These are phyloP conservation scores for Coelopa pilipes DNA, from an alignment of 2,888 invertebrate genomes.

Conservation along the genomic window DNA sequence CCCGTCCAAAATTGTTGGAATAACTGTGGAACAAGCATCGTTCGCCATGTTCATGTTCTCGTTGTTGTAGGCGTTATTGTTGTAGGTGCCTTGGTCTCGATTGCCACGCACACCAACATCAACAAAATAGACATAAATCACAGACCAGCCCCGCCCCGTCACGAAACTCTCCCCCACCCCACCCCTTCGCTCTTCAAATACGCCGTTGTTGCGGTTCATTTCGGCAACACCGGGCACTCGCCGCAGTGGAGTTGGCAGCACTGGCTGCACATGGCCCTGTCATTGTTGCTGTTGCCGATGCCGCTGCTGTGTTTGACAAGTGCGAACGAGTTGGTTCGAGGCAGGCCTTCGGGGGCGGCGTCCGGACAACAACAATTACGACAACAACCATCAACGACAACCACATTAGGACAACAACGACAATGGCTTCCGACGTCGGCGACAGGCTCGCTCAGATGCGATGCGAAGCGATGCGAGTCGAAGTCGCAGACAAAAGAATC, in stretches of 20 bases:
- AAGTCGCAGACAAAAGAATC: not conserved
- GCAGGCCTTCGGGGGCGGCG: no score
- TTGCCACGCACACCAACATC: constrained; percentile 13
- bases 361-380: not conserved
- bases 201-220: no score
- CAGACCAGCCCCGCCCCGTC: not conserved
- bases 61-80: no score
- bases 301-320: constrained; percentile 22
- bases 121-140: constrained; percentile 27
- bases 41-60: not conserved
- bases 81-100: not conserved
- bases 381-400: no score
- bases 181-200: no score
- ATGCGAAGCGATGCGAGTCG: no score
- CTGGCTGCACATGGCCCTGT: not conserved
- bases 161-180: not conserved
- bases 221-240: no score
- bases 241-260: no score
- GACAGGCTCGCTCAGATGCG: constrained; percentile 4
- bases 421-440: not conserved
- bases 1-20: constrained; percentile 20
- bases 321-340: not conserved
- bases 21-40: constrained; percentile 12
- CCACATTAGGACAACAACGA: no score
- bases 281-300: not conserved